These are phyloP conservation scores for Fregata magnificens DNA, from an alignment of 2,113 vertebrate genomes.

Conservation along the genomic window DNA sequence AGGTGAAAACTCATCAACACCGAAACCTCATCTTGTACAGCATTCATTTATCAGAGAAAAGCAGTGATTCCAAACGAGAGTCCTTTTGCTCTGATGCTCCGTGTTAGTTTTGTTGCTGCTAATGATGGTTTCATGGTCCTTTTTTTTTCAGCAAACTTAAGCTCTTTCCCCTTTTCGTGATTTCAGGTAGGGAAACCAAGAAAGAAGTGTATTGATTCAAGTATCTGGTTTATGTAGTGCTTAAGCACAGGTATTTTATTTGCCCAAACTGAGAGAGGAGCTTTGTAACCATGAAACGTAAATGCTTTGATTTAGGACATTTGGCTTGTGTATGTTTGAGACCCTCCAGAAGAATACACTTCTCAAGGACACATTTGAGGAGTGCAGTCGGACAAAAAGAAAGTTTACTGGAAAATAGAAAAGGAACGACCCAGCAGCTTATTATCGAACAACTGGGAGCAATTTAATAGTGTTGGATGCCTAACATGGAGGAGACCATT, in stretches of 20 bases:
- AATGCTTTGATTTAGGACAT: background rate
- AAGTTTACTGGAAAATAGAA: background rate
- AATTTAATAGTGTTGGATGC: background rate
- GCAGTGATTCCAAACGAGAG: background rate
- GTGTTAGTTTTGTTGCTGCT: background rate
- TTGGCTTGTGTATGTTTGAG: background rate
- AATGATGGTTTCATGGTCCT: background rate
- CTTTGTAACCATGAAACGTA: background rate
- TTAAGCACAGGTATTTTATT: background rate
- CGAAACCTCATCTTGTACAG: background rate
- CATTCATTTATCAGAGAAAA: background rate
- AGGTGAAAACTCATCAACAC: background rate
- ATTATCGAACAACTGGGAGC: conserved; percentile 16
- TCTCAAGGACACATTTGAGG: background rate
- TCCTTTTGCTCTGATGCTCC: background rate
- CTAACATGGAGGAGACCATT: conserved; percentile 10
- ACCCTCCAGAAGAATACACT: background rate
- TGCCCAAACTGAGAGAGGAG: background rate
- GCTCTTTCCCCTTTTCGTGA: background rate
- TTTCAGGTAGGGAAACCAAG: background rate
- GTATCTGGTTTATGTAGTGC: background rate
- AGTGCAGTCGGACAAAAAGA: background rate
- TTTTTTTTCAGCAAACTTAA: background rate
- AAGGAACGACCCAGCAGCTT: background rate
- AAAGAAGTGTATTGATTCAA: background rate